Conservation (phyloP, 2,888 invertebrate genomes). For the Noctua janthina region DNA sequence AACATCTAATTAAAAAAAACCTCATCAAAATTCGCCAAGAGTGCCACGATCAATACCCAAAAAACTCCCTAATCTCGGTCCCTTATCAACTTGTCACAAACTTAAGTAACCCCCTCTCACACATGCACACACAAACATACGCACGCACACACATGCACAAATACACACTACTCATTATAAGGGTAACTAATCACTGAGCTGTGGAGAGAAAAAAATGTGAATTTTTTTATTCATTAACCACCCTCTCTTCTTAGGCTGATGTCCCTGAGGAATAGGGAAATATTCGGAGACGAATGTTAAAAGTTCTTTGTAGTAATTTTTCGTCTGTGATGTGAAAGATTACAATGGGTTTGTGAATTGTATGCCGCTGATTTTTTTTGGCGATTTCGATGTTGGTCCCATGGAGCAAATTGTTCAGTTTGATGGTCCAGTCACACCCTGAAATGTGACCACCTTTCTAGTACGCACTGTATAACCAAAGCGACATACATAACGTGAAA, state of each 20-base stretch:
- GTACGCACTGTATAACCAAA: no score
- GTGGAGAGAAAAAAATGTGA: constrained; percentile 86
- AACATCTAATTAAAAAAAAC: constrained; percentile 65
- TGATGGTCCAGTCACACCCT: no score
- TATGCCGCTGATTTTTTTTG: background rate
- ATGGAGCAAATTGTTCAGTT: no score
- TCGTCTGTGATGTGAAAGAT: background rate
- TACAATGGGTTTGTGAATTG: background rate
- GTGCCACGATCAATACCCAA: constrained; percentile 77
- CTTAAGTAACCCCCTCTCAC: constrained; percentile 77
- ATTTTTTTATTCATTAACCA: constrained; percentile 91
- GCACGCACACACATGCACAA: constrained; percentile 72
- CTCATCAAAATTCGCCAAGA: constrained; percentile 63
- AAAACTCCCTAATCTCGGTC: constrained; percentile 82
- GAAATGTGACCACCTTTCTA: no score
- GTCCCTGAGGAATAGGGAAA: constrained; percentile 75
- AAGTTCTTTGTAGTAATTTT: constrained; percentile 22
- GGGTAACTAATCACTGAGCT: constrained; percentile 90
- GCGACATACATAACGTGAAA: no score
- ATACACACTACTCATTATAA: constrained; percentile 87
- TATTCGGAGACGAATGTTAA: constrained; percentile 69
- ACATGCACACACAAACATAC: constrained; percentile 53
- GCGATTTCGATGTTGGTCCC: no score
- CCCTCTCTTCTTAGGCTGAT: constrained; percentile 87
- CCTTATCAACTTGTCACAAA: constrained; percentile 87